phyloP scores from a whole-genome alignment of 2,888 invertebrate species.

The Caenorhabditis sp. region DNA sequence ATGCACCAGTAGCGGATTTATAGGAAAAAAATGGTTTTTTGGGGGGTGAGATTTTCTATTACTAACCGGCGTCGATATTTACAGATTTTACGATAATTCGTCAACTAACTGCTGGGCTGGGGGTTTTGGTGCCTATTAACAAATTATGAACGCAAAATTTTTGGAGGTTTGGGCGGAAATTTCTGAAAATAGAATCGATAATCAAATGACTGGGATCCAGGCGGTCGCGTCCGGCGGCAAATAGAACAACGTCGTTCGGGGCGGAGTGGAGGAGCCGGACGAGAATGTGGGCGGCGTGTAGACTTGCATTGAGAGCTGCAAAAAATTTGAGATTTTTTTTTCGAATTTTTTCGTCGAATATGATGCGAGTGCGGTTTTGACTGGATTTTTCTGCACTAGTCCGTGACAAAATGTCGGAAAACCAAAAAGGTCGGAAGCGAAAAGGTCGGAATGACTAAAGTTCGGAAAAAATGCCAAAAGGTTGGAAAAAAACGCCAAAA shows the following conservation, averaged over 20 bases:
- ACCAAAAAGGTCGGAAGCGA: too few relatives aligned
- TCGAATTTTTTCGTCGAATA: background rate
- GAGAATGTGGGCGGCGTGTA: conserved; percentile 46
- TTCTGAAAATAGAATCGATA: background rate
- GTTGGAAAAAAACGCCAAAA: too few relatives aligned
- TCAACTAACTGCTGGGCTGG: too few relatives aligned
- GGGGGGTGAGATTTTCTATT: background rate
- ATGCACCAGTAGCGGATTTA: conserved; percentile 45
- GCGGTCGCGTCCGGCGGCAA: conserved; percentile 74
- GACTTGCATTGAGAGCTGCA: conserved; percentile 57
- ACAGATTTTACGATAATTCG: too few relatives aligned
- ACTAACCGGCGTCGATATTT: background rate
- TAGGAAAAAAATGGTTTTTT: background rate
- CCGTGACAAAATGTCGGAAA: background rate
- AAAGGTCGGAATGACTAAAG: too few relatives aligned
- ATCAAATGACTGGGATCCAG: conserved; percentile 78
- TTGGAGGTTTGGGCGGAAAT: background rate
- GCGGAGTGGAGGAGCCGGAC: conserved; percentile 45
- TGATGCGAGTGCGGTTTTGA: background rate
- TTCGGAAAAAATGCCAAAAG: too few relatives aligned
- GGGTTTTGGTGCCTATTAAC: conserved; percentile 11
- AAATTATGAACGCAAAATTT: background rate
- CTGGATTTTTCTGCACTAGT: too few relatives aligned
- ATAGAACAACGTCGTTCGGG: conserved; percentile 74
- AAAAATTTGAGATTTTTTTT: background rate